Conservation (phyloP, 2,888 invertebrate genomes). For the Caenorhabditis macrosperma region DNA sequence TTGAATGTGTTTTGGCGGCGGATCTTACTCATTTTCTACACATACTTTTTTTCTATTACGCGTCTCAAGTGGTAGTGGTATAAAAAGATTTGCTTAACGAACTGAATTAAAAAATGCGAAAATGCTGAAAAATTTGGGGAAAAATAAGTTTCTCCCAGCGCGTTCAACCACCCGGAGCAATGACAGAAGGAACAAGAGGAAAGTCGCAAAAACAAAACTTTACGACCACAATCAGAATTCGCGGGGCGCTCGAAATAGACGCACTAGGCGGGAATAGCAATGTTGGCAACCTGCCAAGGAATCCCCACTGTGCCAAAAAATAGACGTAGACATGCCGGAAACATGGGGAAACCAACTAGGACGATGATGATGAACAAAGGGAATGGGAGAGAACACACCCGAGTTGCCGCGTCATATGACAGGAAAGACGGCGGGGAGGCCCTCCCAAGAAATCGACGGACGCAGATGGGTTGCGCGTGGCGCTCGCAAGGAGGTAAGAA, state of each 20-base stretch:
- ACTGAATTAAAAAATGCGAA: too few species aligned
- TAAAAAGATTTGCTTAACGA: too few species aligned
- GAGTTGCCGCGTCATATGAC: conserved; percentile 45
- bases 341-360: conserved; percentile 4
- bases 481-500: not conserved
- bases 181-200: not conserved
- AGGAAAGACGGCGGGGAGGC: conserved; percentile 13
- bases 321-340: conserved; percentile 13
- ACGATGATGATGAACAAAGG: conserved; percentile 5
- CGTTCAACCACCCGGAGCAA: too few species aligned
- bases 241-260: conserved; percentile 13
- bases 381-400: conserved; percentile 31
- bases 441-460: conserved; percentile 45
- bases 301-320: conserved; percentile 17
- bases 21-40: too few species aligned
- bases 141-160: too few species aligned
- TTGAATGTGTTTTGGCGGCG: not conserved
- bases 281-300: conserved; percentile 28
- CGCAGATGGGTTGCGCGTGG: conserved; percentile 35
- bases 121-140: too few species aligned
- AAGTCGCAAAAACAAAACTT: not conserved
- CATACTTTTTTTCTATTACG: too few species aligned
- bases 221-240: conserved; percentile 10
- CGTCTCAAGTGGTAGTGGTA: too few species aligned
- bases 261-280: not conserved